Base-by-base conservation (phyloP, 1,140 invertebrate genomes). In the Anadara kagoshimensis region DNA sequence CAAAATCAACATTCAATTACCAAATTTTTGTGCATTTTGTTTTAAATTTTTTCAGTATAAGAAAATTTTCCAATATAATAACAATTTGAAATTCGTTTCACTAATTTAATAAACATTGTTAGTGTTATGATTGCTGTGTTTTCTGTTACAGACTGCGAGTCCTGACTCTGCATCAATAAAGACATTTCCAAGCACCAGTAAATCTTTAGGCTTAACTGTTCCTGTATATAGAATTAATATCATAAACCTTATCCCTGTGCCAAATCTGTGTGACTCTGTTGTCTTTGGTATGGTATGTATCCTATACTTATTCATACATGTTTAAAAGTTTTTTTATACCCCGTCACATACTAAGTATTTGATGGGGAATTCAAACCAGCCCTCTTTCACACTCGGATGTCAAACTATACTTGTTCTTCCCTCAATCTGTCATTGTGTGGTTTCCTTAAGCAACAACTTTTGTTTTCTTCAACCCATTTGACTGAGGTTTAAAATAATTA, bases 261-360 rank as follows among this genome's bases (percentile, higher is more conserved):
- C 73, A 22, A 41, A 69, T 41, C 53, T 86, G 0, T 86, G 83
- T 75, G 84, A 86, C 47, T 83, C 81, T 5, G 18, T 83, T 14
- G 44, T 84, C 11, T 86, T 79, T 75, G 84, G 84, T 16, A 59
- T 79, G 75, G 83, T 83, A 65, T 14, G 69, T 61, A 5, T 53
- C 5, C 45, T 5, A n/a, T 51, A 29, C 10, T 53, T 41, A 5
- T 20, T 12, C 44, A 16, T 65, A 7, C 20, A 51, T 51, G 49
- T 51, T 51, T 51, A 11, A 51, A 18, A 18, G 16, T 51, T 1
- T 51, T 51, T 18, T 4, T 18, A 51, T 18, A 11, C 22, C 16
- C 43, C 18, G 20, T 20, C 0, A 61, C 12, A 61, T 18, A 36
- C 41, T 24, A 18, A 4, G 5, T 24, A 58, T 24, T 24, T 20